Conservation (phyloP, 2,888 invertebrate genomes). For the Cerceris rybyensis region DNA sequence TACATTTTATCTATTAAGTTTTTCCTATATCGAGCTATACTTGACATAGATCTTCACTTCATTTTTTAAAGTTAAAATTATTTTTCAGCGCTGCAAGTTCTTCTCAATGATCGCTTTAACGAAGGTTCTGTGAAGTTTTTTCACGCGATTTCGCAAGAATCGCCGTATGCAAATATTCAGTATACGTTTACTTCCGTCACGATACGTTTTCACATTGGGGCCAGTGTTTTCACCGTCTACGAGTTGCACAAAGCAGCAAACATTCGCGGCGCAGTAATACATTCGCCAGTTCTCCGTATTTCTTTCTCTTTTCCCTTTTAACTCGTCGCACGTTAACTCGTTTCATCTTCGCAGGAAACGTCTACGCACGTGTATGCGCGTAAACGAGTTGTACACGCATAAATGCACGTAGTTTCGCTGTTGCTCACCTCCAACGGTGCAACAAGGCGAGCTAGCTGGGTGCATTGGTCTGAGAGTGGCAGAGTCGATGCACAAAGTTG, state of each 20-base stretch:
- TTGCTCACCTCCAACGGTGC: slow-evolving; percentile 1
- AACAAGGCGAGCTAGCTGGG: neutral
- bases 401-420: slow-evolving; percentile 21
- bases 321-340: slow-evolving; percentile 16
- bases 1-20: too few species aligned
- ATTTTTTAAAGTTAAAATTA: neutral
- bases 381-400: slow-evolving; percentile 27
- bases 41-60: too few species aligned
- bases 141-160: slow-evolving; percentile 13
- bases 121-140: neutral
- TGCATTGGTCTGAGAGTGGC: neutral
- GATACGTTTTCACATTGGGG: slow-evolving; percentile 22
- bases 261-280: neutral
- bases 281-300: slow-evolving; percentile 23
- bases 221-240: slow-evolving; percentile 13
- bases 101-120: neutral
- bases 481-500: slow-evolving; percentile 13
- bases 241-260: neutral
- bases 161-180: slow-evolving; percentile 37
- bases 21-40: too few species aligned
- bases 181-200: slow-evolving; percentile 21
- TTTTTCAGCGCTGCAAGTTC: neutral
- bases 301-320: slow-evolving; percentile 9
- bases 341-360: slow-evolving; percentile 12
- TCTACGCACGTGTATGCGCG: slow-evolving; percentile 3